phyloP scores from a whole-genome alignment of 23 tunicate genomes.

The Pegea sp. region DNA sequence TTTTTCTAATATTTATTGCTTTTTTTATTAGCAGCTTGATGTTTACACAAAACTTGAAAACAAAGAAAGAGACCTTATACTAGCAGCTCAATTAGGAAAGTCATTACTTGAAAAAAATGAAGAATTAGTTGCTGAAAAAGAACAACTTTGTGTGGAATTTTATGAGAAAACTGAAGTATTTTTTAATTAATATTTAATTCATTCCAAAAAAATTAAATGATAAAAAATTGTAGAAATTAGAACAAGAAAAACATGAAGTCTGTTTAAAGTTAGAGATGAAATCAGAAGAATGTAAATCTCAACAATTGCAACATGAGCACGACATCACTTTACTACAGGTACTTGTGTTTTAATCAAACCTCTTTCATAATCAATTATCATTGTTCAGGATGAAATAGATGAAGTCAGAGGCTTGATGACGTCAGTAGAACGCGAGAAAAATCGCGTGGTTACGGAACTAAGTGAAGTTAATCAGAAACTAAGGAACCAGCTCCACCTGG shows the following conservation, averaged over 20 bases:
- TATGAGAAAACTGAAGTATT: conserved; percentile 19
- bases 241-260: conserved; percentile 39
- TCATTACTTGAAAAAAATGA: conserved; percentile 56
- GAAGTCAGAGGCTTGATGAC: conserved; percentile 20
- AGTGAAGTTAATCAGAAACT: conserved; percentile 35
- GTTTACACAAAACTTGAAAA: conserved; percentile 42
- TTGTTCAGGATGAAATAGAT: conserved; percentile 22
- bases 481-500: conserved; percentile 24
- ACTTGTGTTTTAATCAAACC: not conserved
- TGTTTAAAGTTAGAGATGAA: conserved; percentile 22
- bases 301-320: conserved; percentile 9
- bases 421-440: conserved; percentile 42
- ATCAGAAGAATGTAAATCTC: conserved; percentile 20
- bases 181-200: not conserved
- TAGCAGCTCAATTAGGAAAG: conserved; percentile 63
- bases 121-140: conserved; percentile 25
- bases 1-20: too few relatives aligned
- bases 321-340: conserved; percentile 44
- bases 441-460: conserved; percentile 29
- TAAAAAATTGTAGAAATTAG: conserved; percentile 10
- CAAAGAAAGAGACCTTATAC: conserved; percentile 39
- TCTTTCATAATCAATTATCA: not conserved
- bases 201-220: not conserved
- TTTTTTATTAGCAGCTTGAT: conserved; percentile 16
- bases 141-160: conserved; percentile 11